Base-by-base conservation (phyloP, 2,113 vertebrate genomes). In the Embiotoca jacksoni region DNA sequence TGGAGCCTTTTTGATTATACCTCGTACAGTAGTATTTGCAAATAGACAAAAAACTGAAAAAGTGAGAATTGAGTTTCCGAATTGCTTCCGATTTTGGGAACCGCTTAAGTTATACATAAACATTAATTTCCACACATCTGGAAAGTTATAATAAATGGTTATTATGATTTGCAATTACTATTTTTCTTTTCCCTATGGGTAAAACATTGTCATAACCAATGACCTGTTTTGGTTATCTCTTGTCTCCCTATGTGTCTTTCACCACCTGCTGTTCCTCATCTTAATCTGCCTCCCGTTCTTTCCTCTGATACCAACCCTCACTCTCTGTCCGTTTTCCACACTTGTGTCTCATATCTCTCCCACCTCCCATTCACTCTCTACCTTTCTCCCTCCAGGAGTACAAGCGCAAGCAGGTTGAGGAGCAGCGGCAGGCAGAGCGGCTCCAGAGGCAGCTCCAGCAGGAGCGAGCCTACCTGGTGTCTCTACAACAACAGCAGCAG, bases 381-480 rank as follows among this genome's bases (percentile, higher is more conserved):
- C 16, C n/a, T 35, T 62, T 11, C 13, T 60, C 44, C 50, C 35
- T n/a, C n/a, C 50, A 99, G 98, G 97, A 98, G 80, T 99, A 99
- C 80, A 99, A 99, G 74, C 96, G 97, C 62, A 99, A 99, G 90
- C 98, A 99, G 86, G 44, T 98, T 56, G 97, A 98, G 93, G 98
- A 99, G 88, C 98, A 99, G 92, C 94, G 97, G 79, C 98, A 99
- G 89, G 97, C 97, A 0, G 98, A 99, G 89, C 92, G 97, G 36
- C 93, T 99, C 14, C 97, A 99, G 92, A 93, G 97, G 87, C 97
- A 98, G 81, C 94, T 99, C 16, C 96, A 98, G 78, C 96, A 98
- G 88, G 98, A 99, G 81, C 75, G 97, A 50, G 96, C 97, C 89
- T 98, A 96, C 84, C 93, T 99, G 86, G 97, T 97, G 41, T 98